Conservation (phyloP, 2,888 invertebrate species). For the Sinodicranocentrus sp. region DNA sequence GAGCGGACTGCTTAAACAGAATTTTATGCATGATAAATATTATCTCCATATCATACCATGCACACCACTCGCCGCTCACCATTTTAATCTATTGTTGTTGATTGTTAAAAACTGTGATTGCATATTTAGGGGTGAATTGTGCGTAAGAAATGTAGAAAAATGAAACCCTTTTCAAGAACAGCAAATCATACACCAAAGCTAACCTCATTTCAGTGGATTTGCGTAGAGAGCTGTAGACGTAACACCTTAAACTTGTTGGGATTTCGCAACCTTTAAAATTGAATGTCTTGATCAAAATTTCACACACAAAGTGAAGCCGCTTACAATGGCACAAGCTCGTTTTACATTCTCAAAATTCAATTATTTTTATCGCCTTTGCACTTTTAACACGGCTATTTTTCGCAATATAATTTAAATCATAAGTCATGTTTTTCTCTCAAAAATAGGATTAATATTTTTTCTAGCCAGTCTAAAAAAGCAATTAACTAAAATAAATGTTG, state of each 20-base stretch:
- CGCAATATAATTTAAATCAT: no score
- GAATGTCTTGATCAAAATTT: constrained; percentile 50
- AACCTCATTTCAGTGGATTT: neutral
- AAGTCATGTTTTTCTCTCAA: no score
- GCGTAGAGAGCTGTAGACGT: neutral
- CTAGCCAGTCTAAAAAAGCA: neutral
- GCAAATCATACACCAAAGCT: neutral
- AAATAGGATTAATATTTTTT: constrained; percentile 4
- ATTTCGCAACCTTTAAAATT: constrained; percentile 21
- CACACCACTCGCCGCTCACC: no score
- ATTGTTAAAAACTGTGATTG: neutral
- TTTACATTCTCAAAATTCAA: neutral
- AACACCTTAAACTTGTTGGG: constrained; percentile 33
- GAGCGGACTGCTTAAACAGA: no score
- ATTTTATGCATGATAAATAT: no score
- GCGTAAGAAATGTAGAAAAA: neutral
- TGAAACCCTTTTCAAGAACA: neutral
- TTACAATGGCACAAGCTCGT: neutral
- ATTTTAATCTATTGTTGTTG: no score
- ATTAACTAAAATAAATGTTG: constrained; percentile 6
- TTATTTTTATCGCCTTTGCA: neutral
- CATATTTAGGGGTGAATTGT: neutral
- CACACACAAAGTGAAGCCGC: constrained; percentile 19
- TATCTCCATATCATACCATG: no score
- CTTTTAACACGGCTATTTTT: no score